These are phyloP conservation scores for Eremobia ochroleuca DNA, from an alignment of 2,888 invertebrate genomes.

Conservation along the genomic window DNA sequence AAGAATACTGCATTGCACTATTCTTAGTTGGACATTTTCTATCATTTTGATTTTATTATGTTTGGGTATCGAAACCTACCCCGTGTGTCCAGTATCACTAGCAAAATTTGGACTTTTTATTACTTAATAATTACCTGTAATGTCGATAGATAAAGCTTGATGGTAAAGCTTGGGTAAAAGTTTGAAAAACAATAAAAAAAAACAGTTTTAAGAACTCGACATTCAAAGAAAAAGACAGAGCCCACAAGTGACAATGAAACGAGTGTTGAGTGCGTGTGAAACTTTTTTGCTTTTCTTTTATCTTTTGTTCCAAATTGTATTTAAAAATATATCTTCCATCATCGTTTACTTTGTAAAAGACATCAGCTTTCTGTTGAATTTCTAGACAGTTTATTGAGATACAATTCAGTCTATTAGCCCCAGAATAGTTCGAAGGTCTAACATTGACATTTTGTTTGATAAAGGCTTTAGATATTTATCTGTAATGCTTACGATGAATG, in stretches of 20 bases:
- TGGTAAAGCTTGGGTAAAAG: background rate
- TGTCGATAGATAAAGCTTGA: no score
- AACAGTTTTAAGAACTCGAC: background rate
- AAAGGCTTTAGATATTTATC: background rate
- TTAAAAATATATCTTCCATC: constrained; percentile 3
- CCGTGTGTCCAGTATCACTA: no score
- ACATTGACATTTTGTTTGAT: constrained; percentile 26
- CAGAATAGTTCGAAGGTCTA: background rate
- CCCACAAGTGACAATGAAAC: background rate
- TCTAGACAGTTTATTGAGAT: constrained; percentile 13
- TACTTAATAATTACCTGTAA: no score
- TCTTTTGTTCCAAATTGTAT: constrained; percentile 11
- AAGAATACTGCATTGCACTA: no score
- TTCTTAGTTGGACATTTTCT: no score
- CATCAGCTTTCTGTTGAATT: constrained; percentile 20
- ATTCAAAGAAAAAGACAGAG: background rate
- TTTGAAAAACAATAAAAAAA: background rate
- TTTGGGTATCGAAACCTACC: no score
- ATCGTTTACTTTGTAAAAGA: constrained; percentile 16
- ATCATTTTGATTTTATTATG: no score
- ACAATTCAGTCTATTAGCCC: background rate
- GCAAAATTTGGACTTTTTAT: no score
- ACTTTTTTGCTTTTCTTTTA: constrained; percentile 3
- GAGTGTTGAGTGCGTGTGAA: no score
- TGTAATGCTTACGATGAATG: no score